phyloP scores from a whole-genome alignment of 2,113 vertebrate species.

The Heterocephalus glaber region DNA sequence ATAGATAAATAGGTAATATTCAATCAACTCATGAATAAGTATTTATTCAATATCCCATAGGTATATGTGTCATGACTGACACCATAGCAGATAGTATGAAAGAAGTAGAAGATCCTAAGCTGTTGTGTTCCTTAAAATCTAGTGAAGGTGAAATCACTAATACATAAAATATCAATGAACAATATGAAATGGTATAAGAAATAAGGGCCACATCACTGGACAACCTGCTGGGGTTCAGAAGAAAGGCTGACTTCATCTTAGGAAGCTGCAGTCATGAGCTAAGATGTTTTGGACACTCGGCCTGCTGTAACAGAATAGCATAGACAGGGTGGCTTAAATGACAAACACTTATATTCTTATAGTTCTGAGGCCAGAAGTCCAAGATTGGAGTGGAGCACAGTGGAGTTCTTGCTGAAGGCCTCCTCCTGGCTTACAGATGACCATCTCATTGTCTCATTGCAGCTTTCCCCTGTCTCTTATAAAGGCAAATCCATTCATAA shows the following conservation, averaged over 20 bases:
- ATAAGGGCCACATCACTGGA: background rate
- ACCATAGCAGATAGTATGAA: background rate
- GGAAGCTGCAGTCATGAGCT: background rate
- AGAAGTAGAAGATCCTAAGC: background rate
- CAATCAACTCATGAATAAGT: background rate
- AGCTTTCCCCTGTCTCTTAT: background rate
- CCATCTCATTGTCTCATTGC: background rate
- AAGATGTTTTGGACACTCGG: background rate
- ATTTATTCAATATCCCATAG: background rate
- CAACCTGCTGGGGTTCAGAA: background rate
- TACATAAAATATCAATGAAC: background rate
- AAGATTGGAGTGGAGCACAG: background rate
- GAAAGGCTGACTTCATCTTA: background rate
- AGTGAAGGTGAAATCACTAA: background rate
- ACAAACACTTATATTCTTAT: background rate
- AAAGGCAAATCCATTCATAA: background rate
- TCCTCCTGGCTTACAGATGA: background rate
- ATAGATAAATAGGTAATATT: background rate
- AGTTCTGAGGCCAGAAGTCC: background rate
- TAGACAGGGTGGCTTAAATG: background rate
- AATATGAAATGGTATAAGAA: background rate
- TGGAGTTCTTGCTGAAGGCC: background rate
- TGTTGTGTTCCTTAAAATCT: background rate
- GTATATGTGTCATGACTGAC: background rate
- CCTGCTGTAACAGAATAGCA: background rate